A percentile compares a stretch with the other conserved stretches of the same genome.
Evolutionary conservation across 2,888 invertebrate species (phyloP).

Genomic region (Apomyelois bistriatella): DNA sequence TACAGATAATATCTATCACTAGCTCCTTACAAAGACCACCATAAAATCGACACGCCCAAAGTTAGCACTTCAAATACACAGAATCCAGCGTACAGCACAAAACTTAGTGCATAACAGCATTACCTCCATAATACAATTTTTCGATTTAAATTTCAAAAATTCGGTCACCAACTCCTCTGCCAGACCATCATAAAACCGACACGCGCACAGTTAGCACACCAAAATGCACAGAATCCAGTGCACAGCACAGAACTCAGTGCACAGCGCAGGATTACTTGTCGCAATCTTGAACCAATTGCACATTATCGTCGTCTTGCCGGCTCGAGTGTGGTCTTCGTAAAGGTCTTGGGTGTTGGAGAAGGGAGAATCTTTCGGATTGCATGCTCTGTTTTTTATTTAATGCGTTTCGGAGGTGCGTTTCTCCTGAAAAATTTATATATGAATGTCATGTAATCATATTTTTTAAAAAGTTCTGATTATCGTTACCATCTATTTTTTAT

Average conservation of each 20-base stretch:
- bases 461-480: too few relatives aligned
- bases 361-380: slow-evolving; percentile 61
- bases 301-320: slow-evolving; percentile 56
- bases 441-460: too few relatives aligned
- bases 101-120: not conserved
- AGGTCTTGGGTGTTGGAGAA: slow-evolving; percentile 65
- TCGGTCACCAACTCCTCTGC: too few relatives aligned
- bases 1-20: too few relatives aligned
- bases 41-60: too few relatives aligned
- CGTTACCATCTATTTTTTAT: too few relatives aligned
- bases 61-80: not conserved
- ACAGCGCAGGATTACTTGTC: slow-evolving; percentile 47
- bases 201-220: not conserved
- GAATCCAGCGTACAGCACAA: not conserved
- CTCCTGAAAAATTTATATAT: slow-evolving; percentile 46
- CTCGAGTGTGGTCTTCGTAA: slow-evolving; percentile 48
- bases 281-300: slow-evolving; percentile 60
- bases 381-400: slow-evolving; percentile 55
- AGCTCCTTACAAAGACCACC: too few relatives aligned
- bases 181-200: not conserved
- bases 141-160: too few relatives aligned
- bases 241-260: slow-evolving; percentile 6
- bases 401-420: slow-evolving; percentile 67
- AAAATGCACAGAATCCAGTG: slow-evolving; percentile 3
- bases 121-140: too few relatives aligned